Evolutionary conservation across 2,888 invertebrate genomes (phyloP), one percentile per base, ranked within the genome.

Genomic region (Polymixis flavicincta): DNA sequence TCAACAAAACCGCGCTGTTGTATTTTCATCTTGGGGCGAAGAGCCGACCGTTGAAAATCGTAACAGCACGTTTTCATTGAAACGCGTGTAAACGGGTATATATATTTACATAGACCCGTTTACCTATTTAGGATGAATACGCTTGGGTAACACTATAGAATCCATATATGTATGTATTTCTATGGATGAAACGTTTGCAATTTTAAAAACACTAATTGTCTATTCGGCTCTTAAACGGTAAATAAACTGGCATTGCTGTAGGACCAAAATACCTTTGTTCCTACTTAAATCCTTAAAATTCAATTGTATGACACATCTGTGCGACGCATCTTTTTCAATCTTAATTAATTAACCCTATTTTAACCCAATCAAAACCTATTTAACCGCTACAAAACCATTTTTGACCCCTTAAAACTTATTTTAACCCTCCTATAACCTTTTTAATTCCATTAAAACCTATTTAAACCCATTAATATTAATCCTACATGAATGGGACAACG

Each of bases 401-500:
- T 25, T 25, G 7, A 45, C 45, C 13, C 7, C 9, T 8, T 7
- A 22, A 28, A 22, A 8, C 5, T 5, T 17, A 2, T 50, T 37
- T 25, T 8, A 37, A 19, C 25, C 19, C 63, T 1, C 28, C 0
- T 8, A 14, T 28, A 65, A 50, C 14, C 22, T 22, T 22, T 50
- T 28, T 48, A 6, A 60, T 22, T 32, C 4, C 32, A n/a, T n/a
- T n/a, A n/a, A n/a, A 32, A 32, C 6, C 2, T 9, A 2, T 14
- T 50, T 25, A 37, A 57, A 50, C 25, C 45, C 32, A 28, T 50
- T 55, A 73, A 59, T 42, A 3, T 86, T 83, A 52, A 68, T 70
- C 69, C 78, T 87, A 93, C 93, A 95, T 95, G 93, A 96, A 96
- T 90, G 93, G 91, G 88, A 94, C 90, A 17, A 87, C 91, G 2